phyloP scores from a whole-genome alignment of 2,888 invertebrate species.

The Branchellion lobata region DNA sequence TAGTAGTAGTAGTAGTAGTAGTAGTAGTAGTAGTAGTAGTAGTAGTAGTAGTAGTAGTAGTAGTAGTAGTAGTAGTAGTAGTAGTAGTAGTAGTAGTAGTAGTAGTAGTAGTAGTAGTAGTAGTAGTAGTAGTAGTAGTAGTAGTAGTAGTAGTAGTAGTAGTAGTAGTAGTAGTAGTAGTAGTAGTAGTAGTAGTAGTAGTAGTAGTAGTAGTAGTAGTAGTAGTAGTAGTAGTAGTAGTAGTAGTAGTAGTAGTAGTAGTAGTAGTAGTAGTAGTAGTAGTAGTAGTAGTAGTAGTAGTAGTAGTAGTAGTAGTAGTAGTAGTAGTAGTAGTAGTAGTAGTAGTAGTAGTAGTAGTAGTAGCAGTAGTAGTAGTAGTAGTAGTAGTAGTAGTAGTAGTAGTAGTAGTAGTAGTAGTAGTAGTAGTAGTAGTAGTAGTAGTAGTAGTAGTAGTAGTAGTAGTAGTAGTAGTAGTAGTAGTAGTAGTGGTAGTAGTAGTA shows the following conservation, averaged over 20 bases:
- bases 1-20: neutral
- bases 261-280: neutral
- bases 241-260: neutral
- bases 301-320: neutral
- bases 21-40: neutral
- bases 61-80: neutral
- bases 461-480: neutral
- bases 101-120: neutral
- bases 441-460: too few relatives aligned
- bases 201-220: neutral
- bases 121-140: neutral
- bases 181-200: neutral
- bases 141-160: neutral
- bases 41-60: neutral
- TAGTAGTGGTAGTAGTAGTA: neutral
- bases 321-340: neutral
- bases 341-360: neutral
- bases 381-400: too few relatives aligned
- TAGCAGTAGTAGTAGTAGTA: neutral
- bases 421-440: too few relatives aligned
- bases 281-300: neutral
- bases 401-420: too few relatives aligned
- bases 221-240: neutral
- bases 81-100: neutral
- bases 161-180: neutral